phyloP scores from a whole-genome alignment of 2,888 invertebrate species.

The Drosophila vallismaia region DNA sequence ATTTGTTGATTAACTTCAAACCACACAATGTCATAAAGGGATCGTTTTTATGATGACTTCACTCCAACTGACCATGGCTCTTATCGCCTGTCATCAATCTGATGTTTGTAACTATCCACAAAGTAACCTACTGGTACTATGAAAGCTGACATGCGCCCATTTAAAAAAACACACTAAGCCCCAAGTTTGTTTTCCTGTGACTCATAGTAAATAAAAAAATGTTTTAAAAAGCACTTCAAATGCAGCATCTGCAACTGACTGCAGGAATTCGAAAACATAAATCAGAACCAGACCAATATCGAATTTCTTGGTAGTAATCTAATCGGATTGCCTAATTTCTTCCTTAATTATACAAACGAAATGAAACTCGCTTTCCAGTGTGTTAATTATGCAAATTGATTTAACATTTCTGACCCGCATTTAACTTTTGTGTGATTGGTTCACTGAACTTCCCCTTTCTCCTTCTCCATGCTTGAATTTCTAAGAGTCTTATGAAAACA shows the following conservation, averaged over 20 bases:
- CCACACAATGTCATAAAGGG: conserved; percentile 42
- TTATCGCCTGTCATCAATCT: conserved; percentile 40
- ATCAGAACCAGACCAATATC: conserved; percentile 6
- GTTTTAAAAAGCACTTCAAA: background rate
- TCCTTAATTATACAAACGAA: conserved; percentile 31
- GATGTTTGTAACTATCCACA: background rate
- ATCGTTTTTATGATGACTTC: conserved; percentile 29
- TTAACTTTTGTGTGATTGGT: conserved; percentile 44
- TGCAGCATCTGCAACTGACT: conserved; percentile 5
- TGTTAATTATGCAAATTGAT: conserved; percentile 68
- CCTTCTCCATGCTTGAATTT: background rate
- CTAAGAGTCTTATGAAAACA: conserved; percentile 16
- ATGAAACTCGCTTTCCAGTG: conserved; percentile 24
- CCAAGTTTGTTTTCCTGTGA: conserved; percentile 40
- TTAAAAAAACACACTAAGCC: conserved; percentile 46
- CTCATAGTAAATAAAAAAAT: background rate
- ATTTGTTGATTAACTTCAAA: conserved; percentile 38
- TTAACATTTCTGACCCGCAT: conserved; percentile 57
- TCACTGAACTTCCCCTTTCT: conserved; percentile 61
- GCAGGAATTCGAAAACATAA: background rate
- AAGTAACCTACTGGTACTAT: background rate
- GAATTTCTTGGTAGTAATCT: conserved; percentile 9
- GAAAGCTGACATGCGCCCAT: conserved; percentile 37
- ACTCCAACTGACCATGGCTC: conserved; percentile 32
- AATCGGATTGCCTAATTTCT: conserved; percentile 35